These are phyloP conservation scores for Labeo rohita DNA, from an alignment of 2,113 vertebrate genomes.

Conservation along the genomic window DNA sequence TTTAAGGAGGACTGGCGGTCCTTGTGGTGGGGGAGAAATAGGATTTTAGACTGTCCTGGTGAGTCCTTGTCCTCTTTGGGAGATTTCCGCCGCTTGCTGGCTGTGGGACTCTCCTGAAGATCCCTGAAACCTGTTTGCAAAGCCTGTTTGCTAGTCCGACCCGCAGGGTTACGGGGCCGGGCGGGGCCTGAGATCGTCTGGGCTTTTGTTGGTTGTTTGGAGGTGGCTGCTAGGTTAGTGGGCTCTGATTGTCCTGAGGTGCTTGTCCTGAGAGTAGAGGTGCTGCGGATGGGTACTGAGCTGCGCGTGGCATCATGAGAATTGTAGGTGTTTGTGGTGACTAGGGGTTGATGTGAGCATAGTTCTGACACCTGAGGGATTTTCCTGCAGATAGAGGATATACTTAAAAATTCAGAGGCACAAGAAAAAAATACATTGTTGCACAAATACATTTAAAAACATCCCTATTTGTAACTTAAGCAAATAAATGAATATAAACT, in stretches of 20 bases:
- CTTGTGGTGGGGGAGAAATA: constrained; percentile 50
- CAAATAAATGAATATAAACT: neutral
- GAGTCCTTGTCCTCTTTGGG: constrained; percentile 53
- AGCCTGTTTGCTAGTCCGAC: constrained; percentile 69
- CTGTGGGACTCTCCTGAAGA: constrained; percentile 54
- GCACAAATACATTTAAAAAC: neutral
- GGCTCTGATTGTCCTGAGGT: constrained; percentile 62
- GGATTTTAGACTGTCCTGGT: constrained; percentile 72
- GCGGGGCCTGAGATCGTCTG: constrained; percentile 65
- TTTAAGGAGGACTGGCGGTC: constrained; percentile 43
- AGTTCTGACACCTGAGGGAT: constrained; percentile 81
- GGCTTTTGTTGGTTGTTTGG: constrained; percentile 65
- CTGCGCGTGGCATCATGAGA: constrained; percentile 62
- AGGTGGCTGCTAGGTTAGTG: constrained; percentile 69
- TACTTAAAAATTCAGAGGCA: neutral
- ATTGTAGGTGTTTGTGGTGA: constrained; percentile 23
- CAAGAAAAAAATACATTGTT: neutral
- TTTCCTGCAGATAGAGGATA: constrained; percentile 74
- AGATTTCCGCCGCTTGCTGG: constrained; percentile 71
- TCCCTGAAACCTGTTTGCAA: constrained; percentile 64
- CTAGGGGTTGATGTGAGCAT: constrained; percentile 55
- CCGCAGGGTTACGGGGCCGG: constrained; percentile 69
- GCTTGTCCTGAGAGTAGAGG: constrained; percentile 55
- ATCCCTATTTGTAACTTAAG: neutral
- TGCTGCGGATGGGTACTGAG: constrained; percentile 59